A percentile compares a stretch with the other conserved stretches of the same genome.
Evolutionary conservation across 2,888 invertebrate genomes (phyloP).

Genomic region (Agonopterix subpropinquella): DNA sequence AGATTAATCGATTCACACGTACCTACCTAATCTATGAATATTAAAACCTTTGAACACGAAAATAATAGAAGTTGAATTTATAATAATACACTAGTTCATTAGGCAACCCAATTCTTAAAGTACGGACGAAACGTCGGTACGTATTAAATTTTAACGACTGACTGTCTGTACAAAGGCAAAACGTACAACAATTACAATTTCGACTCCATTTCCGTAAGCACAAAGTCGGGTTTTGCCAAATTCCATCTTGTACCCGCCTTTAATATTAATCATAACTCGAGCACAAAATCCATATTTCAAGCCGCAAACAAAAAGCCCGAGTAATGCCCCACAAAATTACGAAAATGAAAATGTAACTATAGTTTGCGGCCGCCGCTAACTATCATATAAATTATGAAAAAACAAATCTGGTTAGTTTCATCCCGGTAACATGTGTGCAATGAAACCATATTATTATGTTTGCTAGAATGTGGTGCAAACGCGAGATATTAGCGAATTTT

Average conservation of each 20-base stretch:
- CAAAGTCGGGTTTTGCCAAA: background rate
- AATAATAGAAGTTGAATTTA: no score
- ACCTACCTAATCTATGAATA: no score
- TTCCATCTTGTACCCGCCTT: background rate
- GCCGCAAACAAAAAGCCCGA: constrained; percentile 19
- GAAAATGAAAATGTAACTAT: constrained; percentile 12
- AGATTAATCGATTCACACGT: no score
- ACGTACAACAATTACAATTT: background rate
- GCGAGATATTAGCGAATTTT: constrained; percentile 18
- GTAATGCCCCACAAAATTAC: constrained; percentile 16
- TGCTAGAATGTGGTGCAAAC: constrained; percentile 17
- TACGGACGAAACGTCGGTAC: no score
- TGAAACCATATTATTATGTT: constrained; percentile 43
- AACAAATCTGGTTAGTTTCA: constrained; percentile 56
- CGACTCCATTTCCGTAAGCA: background rate
- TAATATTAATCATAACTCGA: constrained; percentile 7
- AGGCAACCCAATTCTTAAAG: no score
- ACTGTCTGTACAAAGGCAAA: background rate
- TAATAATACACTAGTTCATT: no score
- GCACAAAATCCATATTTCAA: constrained; percentile 8
- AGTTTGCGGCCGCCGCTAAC: constrained; percentile 18
- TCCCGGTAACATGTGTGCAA: constrained; percentile 40
- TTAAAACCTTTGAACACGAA: no score
- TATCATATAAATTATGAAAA: constrained; percentile 58
- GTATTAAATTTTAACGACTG: constrained; percentile 3